A percentile compares a stretch with the other conserved stretches of the same genome.
phyloP scores from a whole-genome alignment of 2,797 vertebrate species.

The Macrochelys suwanniensis region DNA sequence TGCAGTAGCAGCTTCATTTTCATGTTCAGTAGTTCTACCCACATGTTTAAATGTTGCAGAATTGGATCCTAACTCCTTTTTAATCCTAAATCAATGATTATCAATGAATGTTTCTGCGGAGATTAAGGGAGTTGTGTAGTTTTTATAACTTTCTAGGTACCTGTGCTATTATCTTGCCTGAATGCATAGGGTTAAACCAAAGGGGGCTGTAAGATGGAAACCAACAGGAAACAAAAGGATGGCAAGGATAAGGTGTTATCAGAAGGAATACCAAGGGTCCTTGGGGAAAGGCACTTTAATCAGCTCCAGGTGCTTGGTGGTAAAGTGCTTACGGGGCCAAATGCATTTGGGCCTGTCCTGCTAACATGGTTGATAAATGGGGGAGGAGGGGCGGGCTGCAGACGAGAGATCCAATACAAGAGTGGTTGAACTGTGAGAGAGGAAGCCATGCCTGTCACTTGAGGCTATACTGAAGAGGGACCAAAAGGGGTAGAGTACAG shows the following conservation, averaged over 20 bases:
- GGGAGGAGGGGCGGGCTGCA: not conserved
- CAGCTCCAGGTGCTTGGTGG: not conserved
- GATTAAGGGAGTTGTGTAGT: not conserved
- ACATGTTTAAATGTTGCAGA: not conserved
- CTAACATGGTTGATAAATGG: not conserved
- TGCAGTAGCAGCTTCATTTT: not conserved
- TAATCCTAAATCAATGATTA: not conserved
- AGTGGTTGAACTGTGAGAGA: not conserved
- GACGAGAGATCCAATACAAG: not conserved
- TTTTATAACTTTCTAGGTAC: not conserved
- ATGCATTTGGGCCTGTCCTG: not conserved
- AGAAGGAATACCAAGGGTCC: not conserved
- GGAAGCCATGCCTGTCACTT: not conserved
- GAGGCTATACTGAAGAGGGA: not conserved
- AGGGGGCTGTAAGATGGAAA: not conserved
- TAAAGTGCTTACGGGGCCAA: not conserved
- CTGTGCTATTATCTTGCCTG: not conserved
- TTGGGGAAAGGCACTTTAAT: not conserved
- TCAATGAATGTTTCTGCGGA: not conserved
- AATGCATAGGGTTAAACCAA: not conserved
- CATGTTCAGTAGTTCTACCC: not conserved
- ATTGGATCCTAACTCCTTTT: not conserved
- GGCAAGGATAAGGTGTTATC: not conserved
- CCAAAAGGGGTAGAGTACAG: not conserved
- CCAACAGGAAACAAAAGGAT: not conserved